Conservation (phyloP, 2,113 vertebrate species). For the Perognathus longimembris region DNA sequence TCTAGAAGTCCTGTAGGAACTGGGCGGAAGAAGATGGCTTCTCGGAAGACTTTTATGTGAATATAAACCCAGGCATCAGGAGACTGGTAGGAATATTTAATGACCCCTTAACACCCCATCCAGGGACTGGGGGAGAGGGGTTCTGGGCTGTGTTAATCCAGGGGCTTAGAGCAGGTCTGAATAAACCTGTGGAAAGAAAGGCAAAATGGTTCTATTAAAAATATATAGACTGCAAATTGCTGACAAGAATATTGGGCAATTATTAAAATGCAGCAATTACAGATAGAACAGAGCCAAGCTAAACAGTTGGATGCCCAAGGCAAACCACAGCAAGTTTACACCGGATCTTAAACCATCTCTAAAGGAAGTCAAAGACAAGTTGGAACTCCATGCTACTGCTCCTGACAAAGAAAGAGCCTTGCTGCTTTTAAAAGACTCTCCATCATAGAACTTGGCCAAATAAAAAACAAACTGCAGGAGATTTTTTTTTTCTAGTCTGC, state of each 20-base stretch:
- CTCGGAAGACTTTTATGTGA: slow-evolving; percentile 45
- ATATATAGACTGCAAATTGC: slow-evolving; percentile 77
- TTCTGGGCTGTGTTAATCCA: slow-evolving; percentile 44
- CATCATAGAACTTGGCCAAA: slow-evolving; percentile 41
- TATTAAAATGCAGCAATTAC: slow-evolving; percentile 81
- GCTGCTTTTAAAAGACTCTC: slow-evolving; percentile 52
- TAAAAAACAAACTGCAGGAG: slow-evolving; percentile 73
- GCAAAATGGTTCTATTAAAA: slow-evolving; percentile 75
- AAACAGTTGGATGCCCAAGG: slow-evolving; percentile 78
- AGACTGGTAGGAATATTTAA: slow-evolving; percentile 27
- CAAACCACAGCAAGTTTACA: slow-evolving; percentile 78
- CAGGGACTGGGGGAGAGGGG: background rate
- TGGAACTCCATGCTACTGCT: slow-evolving; percentile 71
- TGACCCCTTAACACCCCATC: background rate
- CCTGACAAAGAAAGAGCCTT: slow-evolving; percentile 66
- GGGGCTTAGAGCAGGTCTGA: slow-evolving; percentile 58
- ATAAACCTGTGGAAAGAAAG: slow-evolving; percentile 68
- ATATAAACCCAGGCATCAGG: background rate
- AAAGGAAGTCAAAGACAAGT: slow-evolving; percentile 72
- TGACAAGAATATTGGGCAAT: slow-evolving; percentile 78
- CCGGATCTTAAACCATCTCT: slow-evolving; percentile 75
- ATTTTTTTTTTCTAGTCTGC: slow-evolving; percentile 61
- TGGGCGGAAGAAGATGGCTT: slow-evolving; percentile 58
- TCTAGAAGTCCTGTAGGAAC: slow-evolving; percentile 3
- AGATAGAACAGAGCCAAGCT: slow-evolving; percentile 77